phyloP scores from a whole-genome alignment of 2,888 invertebrate genomes.

The Caenorhabditis sp. region DNA sequence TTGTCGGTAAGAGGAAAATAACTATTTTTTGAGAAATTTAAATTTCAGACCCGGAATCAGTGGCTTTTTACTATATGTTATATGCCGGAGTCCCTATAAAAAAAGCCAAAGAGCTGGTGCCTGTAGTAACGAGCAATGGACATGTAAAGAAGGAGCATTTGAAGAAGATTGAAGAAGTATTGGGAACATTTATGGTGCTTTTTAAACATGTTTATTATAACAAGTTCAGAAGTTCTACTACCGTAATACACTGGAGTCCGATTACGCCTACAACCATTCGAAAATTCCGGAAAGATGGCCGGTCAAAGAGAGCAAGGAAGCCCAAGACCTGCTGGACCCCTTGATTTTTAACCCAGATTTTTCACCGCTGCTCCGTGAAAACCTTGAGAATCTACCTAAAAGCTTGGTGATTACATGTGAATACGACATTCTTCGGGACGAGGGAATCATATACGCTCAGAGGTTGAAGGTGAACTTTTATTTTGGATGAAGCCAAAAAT shows the following conservation, averaged over 20 bases:
- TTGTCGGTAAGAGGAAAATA: too few relatives aligned
- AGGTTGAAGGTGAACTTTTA: conserved; percentile 69
- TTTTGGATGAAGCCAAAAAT: neutral
- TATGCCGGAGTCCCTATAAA: conserved; percentile 68
- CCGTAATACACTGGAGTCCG: conserved; percentile 10
- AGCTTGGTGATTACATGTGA: conserved; percentile 80
- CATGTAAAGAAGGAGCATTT: conserved; percentile 49
- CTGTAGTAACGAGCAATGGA: conserved; percentile 62
- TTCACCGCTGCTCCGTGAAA: conserved; percentile 79
- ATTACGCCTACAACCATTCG: conserved; percentile 35
- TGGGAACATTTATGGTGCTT: neutral
- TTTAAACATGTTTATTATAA: neutral
- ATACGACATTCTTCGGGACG: conserved; percentile 80
- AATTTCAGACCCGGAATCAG: conserved; percentile 65
- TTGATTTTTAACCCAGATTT: conserved; percentile 76
- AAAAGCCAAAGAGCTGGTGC: conserved; percentile 40
- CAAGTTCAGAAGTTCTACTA: conserved; percentile 7
- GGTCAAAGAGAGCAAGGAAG: conserved; percentile 24
- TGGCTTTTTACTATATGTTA: conserved; percentile 69
- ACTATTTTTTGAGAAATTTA: too few relatives aligned
- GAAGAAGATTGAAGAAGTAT: conserved; percentile 36
- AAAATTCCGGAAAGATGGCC: conserved; percentile 32
- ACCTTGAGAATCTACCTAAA: conserved; percentile 74
- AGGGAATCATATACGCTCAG: conserved; percentile 79
- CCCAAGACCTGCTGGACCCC: conserved; percentile 55